phyloP scores from a whole-genome alignment of 1,140 invertebrate species.

The Bombyx mori region DNA sequence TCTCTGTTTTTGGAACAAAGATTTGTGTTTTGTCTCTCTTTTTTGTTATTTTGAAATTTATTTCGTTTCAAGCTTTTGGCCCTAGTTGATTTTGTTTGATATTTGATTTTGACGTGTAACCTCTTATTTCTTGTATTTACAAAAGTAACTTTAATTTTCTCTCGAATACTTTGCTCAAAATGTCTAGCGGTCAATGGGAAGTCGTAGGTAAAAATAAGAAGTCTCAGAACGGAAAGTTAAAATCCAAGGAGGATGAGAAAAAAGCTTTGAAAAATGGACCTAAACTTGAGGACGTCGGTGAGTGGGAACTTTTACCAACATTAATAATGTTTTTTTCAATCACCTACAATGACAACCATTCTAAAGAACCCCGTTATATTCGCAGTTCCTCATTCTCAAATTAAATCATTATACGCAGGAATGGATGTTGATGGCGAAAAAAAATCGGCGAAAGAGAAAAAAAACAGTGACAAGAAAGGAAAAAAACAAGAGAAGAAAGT shows the following conservation, averaged over 20 bases:
- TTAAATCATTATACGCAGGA: conserved; percentile 53
- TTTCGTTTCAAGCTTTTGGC: no score
- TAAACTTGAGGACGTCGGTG: conserved; percentile 58
- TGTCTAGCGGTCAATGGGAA: conserved; percentile 83
- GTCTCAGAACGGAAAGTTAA: conserved; percentile 74
- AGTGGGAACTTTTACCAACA: conserved; percentile 25
- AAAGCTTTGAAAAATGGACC: conserved; percentile 54
- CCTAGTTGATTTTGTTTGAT: conserved; percentile 43
- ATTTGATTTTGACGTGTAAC: conserved; percentile 65
- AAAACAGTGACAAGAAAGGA: conserved; percentile 57
- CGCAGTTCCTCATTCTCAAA: conserved; percentile 48
- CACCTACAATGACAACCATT: conserved; percentile 3
- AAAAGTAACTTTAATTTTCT: conserved; percentile 33
- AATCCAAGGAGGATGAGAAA: conserved; percentile 75
- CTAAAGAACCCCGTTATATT: neutral
- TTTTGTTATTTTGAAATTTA: no score
- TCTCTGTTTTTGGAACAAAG: no score
- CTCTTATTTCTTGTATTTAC: conserved; percentile 58
- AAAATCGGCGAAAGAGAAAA: conserved; percentile 60
- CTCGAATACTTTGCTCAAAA: conserved; percentile 42
- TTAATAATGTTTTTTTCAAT: conserved; percentile 8
- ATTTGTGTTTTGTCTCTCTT: no score
- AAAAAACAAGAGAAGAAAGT: conserved; percentile 67
- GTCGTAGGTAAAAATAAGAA: conserved; percentile 82
- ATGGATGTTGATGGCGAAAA: conserved; percentile 65